A percentile compares a stretch with the other conserved stretches of the same genome.
Conservation (phyloP, 92 coral and sea anemone genomes). For the Parazoanthus swiftii region DNA sequence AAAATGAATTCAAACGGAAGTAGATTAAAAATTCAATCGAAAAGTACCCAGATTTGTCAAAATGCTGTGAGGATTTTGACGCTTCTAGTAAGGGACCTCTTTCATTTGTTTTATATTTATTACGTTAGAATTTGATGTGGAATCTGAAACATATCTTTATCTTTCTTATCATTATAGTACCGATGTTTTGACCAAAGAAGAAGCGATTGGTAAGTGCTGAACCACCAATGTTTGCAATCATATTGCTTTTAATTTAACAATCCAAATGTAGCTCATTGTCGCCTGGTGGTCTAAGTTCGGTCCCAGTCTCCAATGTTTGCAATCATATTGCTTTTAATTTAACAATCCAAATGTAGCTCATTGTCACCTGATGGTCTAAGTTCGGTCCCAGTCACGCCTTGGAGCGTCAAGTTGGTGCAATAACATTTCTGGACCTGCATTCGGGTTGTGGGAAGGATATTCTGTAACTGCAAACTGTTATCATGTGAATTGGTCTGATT, state of each 20-base stretch:
- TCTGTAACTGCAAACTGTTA: not conserved
- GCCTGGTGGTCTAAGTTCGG: too few relatives aligned
- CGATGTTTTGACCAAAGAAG: constrained; percentile 88
- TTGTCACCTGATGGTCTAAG: not conserved
- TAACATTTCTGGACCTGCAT: too few relatives aligned
- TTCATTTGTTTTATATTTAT: not conserved
- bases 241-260: not conserved
- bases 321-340: not conserved
- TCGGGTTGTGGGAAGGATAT: too few relatives aligned
- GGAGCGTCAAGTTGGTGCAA: too few relatives aligned
- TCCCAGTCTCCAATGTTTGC: not conserved
- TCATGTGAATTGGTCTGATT: not conserved
- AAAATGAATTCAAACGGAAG: too few relatives aligned
- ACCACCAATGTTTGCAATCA: not conserved
- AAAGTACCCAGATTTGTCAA: too few relatives aligned
- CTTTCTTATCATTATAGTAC: constrained; percentile 46
- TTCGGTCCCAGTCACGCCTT: not conserved
- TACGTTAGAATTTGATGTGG: not conserved
- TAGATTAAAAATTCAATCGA: too few relatives aligned
- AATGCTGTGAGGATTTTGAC: too few relatives aligned
- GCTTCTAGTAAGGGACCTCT: too few relatives aligned
- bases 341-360: too few relatives aligned
- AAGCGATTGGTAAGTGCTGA: constrained; percentile 73
- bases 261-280: too few relatives aligned
- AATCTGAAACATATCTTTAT: not conserved